Evolutionary conservation across 1,140 invertebrate species (phyloP), one percentile per base, ranked within the genome.

Genomic region (Zaprionus nigranus): DNA sequence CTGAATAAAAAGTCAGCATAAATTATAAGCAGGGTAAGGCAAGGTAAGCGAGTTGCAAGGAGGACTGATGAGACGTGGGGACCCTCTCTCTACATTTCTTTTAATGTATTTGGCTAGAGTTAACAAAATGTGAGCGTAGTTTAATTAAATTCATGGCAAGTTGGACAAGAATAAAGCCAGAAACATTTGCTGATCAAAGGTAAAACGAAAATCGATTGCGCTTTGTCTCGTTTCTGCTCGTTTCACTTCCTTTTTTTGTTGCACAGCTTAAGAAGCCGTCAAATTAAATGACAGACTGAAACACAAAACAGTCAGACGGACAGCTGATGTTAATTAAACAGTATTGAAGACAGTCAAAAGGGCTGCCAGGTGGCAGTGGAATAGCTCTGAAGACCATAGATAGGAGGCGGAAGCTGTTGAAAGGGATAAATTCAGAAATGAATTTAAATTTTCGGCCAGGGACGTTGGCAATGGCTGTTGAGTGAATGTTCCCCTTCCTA

Each of bases 391-490:
- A 15, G 36, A 5, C 36, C 30, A 34, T 3, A 38, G 12, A 38
- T 15, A 5, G 36, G 15, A 17, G 7, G 11, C 6, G 6, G n/a
- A 46, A 46, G 40, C 7, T 46, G 40, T 54, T 65, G 53, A 69
- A 78, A 87, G 63, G 72, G 74, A 70, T 79, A 71, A 67, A 72
- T 78, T 60, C 56, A 57, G 78, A 85, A 82, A 87, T 83, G 71
- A 78, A 88, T 87, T 87, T 82, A 87, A 87, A 87, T 83, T 78
- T 72, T 82, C 82, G 77, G 62, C 76, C 51, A 80, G 74, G 79
- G 79, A 70, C 36, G 56, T 54, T 71, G 34, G 17, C 56, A 72
- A 56, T 71, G 36, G 28, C 51, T 72, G 28, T 46, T 61, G 22
- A 72, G 38, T 46, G 43, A 9, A 7, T 53, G 56, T 38, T 46